Evolutionary conservation across 2,888 invertebrate genomes (phyloP), one percentile per base, ranked within the genome.

Genomic region (Sialis lutaria): DNA sequence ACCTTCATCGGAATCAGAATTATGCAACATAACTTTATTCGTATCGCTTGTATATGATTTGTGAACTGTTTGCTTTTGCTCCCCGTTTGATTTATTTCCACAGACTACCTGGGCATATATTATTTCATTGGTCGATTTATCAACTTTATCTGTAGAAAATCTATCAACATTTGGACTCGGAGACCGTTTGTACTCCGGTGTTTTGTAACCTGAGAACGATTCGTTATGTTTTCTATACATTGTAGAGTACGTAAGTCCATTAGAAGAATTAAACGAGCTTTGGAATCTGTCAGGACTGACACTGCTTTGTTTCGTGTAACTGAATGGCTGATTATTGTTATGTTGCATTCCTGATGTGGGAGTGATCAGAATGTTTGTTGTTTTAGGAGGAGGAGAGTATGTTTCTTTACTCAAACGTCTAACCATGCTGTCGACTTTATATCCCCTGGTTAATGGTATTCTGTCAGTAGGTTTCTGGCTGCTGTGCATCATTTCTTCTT

Each of bases 1-100:
- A 0, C 84, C 84, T 62, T 85, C 85, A 53, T 84, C 85, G 59
- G 84, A 85, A 59, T 85, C 85, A 8, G 83, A 83, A 48, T 75
- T 69, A 48, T 74, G 73, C 1, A 69, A 60, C 46, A 70, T 67
- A n/a, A 66, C 65, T 50, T 67, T 59, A 58, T 55, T 50, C 72
- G 64, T 5, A 66, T 65, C 53, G 62, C 67, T 22, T 30, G 56
- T 57, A 50, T 65, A 66, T 31, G 62, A 68, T 49, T 74, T 73
- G 52, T 74, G 75, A 12, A 75, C 58, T 13, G 75, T 74, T 55
- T 67, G 66, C 53, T 69, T 69, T 31, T 56, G 56, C 45, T 56
- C 55, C 12, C 52, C 50, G 12, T 60, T 62, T 46, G 60, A 54
- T 22, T 22, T 22, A 59, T 64, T 55, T 64, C 72, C 64, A 64